Conservation (phyloP, 2,113 vertebrate species). For the Pimephales promelas region DNA sequence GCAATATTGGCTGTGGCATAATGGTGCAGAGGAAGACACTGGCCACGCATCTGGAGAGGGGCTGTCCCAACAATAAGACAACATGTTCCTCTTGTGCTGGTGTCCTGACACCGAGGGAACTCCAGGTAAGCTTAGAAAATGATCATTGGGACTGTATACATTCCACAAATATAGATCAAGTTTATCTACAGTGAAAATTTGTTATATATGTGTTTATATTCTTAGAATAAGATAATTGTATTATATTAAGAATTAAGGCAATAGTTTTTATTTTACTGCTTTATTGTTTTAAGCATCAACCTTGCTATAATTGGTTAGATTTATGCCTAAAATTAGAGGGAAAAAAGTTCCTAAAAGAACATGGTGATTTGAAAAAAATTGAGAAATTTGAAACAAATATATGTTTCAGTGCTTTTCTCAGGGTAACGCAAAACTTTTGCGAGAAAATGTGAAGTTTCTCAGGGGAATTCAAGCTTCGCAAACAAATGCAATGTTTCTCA, state of each 20-base stretch:
- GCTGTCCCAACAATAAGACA: constrained; percentile 69
- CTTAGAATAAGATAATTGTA: neutral
- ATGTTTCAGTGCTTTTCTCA: too few species aligned
- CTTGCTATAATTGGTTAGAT: neutral
- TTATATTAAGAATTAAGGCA: neutral
- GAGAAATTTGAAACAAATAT: too few species aligned
- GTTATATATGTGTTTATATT: neutral
- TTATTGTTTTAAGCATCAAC: neutral
- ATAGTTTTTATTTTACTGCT: neutral
- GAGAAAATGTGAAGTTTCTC: too few species aligned
- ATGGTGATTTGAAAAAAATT: too few species aligned
- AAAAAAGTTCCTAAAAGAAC: neutral
- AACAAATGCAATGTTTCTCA: too few species aligned
- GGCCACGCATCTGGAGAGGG: constrained; percentile 73
- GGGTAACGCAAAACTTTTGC: too few species aligned
- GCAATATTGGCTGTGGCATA: constrained; percentile 75
- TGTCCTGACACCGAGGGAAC: constrained; percentile 60
- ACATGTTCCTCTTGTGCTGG: constrained; percentile 64
- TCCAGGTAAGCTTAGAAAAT: constrained; percentile 62
- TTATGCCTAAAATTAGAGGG: neutral
- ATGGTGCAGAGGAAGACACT: constrained; percentile 73
- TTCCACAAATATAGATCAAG: neutral
- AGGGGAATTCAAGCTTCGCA: too few species aligned
- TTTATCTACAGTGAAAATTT: neutral
- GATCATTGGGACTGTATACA: neutral